phyloP scores from a whole-genome alignment of 2,113 vertebrate genomes.

The Sisor rabdophorus region DNA sequence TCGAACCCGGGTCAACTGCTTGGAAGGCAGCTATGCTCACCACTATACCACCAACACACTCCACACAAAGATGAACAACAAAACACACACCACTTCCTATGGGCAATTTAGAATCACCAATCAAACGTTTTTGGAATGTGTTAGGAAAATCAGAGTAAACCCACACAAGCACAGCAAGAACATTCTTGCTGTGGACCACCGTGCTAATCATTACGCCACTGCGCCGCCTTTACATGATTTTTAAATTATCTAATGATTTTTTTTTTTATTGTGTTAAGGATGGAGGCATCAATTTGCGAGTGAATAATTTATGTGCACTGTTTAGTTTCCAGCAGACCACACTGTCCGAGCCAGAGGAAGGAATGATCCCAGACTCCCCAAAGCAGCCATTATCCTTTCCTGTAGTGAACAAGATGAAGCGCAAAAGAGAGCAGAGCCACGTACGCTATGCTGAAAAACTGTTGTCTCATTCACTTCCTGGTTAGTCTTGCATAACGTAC shows the following conservation, averaged over 20 bases:
- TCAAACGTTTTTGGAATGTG: too few species aligned
- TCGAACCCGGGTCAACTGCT: conserved; percentile 64
- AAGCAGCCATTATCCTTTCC: conserved; percentile 72
- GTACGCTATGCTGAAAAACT: conserved; percentile 77
- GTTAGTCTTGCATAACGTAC: conserved; percentile 49
- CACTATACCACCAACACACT: conserved; percentile 56
- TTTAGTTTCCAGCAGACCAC: conserved; percentile 35
- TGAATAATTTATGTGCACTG: neutral
- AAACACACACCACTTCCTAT: too few species aligned
- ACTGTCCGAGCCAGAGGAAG: conserved; percentile 69
- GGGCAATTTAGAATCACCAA: too few species aligned
- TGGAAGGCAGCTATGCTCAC: conserved; percentile 64
- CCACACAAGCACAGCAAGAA: too few species aligned
- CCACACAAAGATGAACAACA: too few species aligned
- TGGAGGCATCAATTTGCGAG: neutral
- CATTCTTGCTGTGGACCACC: too few species aligned
- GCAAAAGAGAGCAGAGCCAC: conserved; percentile 70
- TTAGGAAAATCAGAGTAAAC: too few species aligned
- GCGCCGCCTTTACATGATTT: too few species aligned
- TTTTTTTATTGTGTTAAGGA: too few species aligned
- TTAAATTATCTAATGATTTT: too few species aligned
- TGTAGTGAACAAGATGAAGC: conserved; percentile 75
- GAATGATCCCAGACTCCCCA: conserved; percentile 86
- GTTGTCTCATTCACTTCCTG: conserved; percentile 45
- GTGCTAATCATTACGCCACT: too few species aligned